Percentiles rank a stretch among this genome's conserved stretches.
Evolutionary conservation across 2,888 invertebrate genomes (phyloP).

Genomic region (Ametastegia equiseti): DNA sequence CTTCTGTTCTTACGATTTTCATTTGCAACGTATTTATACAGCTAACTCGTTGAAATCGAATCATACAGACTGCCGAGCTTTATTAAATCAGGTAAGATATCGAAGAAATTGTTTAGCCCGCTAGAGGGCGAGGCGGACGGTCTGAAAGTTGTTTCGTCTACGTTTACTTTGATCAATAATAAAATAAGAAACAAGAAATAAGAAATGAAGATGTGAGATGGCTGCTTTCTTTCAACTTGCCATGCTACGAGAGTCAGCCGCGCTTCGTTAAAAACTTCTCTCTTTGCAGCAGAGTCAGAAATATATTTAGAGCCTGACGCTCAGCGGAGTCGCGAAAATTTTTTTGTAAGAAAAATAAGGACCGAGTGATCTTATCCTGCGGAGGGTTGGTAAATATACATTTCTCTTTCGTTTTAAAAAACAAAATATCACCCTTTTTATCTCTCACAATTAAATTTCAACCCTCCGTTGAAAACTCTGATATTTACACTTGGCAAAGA

Average conservation of each 20-base stretch:
- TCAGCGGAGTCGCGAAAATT: background rate
- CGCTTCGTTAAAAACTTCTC: slow-evolving; percentile 28
- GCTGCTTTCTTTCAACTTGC: background rate
- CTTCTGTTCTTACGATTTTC: background rate
- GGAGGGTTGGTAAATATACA: background rate
- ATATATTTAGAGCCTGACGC: slow-evolving; percentile 38
- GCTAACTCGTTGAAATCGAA: slow-evolving; percentile 7
- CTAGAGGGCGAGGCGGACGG: too few species aligned
- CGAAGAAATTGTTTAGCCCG: background rate
- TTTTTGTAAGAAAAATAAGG: slow-evolving; percentile 16
- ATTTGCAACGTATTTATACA: too few species aligned
- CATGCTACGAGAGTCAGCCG: background rate
- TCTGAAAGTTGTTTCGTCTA: too few species aligned
- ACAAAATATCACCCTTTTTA: background rate
- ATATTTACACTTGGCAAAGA: background rate
- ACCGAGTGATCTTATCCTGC: background rate
- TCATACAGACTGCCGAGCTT: slow-evolving; percentile 9
- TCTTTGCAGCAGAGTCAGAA: slow-evolving; percentile 37
- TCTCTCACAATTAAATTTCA: slow-evolving; percentile 3
- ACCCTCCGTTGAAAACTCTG: background rate
- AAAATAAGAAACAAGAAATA: background rate
- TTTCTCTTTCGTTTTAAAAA: background rate
- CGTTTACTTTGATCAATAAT: background rate
- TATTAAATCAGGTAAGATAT: slow-evolving; percentile 13
- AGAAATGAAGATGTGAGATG: background rate